Percentiles rank a stretch among this genome's conserved stretches.
These are phyloP conservation scores for Mesodorylaimus sp. DNA, from an alignment of 2,888 invertebrate genomes.

Conservation along the genomic window DNA sequence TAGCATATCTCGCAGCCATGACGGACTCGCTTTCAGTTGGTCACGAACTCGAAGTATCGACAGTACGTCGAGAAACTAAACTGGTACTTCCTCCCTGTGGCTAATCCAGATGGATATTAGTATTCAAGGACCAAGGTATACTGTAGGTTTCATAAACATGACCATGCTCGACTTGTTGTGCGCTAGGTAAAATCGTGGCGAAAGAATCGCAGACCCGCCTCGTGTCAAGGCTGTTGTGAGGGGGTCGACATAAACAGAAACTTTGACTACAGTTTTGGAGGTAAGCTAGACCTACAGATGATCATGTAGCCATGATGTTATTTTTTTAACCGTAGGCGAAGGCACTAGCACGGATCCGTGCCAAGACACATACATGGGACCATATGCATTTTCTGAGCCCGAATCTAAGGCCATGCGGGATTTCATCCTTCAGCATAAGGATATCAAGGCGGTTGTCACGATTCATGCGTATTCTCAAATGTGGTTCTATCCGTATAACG, in stretches of 20 bases:
- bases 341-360: background rate
- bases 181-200: slow-evolving; percentile 1
- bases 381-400: background rate
- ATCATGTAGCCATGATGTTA: no score
- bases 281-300: no score
- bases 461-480: background rate
- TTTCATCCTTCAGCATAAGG: background rate
- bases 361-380: background rate
- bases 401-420: background rate
- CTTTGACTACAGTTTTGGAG: background rate
- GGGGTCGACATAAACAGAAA: background rate
- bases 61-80: background rate
- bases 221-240: no score
- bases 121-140: no score
- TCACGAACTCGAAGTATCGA: no score
- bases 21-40: background rate
- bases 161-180: no score
- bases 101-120: background rate
- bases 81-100: background rate
- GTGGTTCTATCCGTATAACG: background rate
- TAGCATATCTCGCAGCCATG: no score
- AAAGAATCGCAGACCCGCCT: no score
- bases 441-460: background rate
- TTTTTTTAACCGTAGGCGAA: no score
- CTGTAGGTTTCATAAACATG: no score